Percentiles rank a stretch among this genome's conserved stretches.
These are phyloP conservation scores for Danio tinwini DNA, from an alignment of 2,797 vertebrate species.

Conservation along the genomic window DNA sequence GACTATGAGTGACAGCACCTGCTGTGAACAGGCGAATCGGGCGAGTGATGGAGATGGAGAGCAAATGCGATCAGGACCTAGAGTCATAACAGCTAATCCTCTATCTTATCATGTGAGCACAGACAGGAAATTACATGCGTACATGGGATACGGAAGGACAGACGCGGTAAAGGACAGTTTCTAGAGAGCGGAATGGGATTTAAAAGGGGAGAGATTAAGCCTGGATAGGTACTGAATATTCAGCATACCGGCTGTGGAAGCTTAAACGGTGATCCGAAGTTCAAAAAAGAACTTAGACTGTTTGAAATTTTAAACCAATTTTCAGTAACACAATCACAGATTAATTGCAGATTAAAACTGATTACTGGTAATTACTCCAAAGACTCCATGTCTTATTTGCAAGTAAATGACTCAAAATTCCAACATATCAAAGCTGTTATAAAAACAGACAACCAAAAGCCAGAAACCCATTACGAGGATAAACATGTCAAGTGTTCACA, in stretches of 20 bases:
- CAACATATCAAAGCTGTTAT: neutral
- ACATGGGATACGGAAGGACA: conserved; percentile 35
- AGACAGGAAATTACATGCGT: conserved; percentile 57
- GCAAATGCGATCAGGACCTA: conserved; percentile 42
- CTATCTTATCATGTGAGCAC: conserved; percentile 52
- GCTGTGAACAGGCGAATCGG: conserved; percentile 33
- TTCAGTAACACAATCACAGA: conserved; percentile 19
- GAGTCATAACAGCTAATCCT: conserved; percentile 58
- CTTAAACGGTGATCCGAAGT: neutral
- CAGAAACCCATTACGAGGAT: conserved; percentile 30
- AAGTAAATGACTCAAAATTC: conserved; percentile 12
- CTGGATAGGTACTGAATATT: conserved; percentile 24
- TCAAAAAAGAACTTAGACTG: neutral
- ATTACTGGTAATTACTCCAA: conserved; percentile 33
- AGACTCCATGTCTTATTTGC: conserved; percentile 19
- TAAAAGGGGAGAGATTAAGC: conserved; percentile 28
- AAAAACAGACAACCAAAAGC: conserved; percentile 1
- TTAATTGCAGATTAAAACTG: conserved; percentile 35
- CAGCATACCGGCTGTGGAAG: conserved; percentile 13
- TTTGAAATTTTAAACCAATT: conserved; percentile 30
- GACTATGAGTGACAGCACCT: conserved; percentile 55
- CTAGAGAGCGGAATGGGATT: conserved; percentile 39
- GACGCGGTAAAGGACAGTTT: conserved; percentile 30
- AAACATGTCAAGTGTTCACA: conserved; percentile 18
- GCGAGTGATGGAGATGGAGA: conserved; percentile 36